A percentile compares a stretch with the other conserved stretches of the same genome.
These are phyloP conservation scores for Liasis olivaceus DNA, from an alignment of 2,797 vertebrate species.

Conservation along the genomic window DNA sequence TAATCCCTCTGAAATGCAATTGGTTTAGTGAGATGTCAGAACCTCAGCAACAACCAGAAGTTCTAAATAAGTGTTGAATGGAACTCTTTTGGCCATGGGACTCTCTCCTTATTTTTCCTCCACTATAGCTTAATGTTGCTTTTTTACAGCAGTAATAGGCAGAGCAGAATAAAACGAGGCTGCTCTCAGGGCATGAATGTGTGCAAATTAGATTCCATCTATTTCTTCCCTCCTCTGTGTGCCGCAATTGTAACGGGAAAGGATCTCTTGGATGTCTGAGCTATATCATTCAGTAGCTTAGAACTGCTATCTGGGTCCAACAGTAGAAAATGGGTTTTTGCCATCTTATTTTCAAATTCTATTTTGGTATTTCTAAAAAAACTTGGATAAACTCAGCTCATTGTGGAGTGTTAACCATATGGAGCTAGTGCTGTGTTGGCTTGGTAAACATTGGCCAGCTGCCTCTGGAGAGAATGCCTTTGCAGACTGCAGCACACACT, in stretches of 20 bases:
- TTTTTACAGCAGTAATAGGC: not conserved
- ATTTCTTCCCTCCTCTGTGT: not conserved
- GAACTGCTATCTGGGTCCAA: not conserved
- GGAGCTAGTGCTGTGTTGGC: not conserved
- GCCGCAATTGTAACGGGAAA: not conserved
- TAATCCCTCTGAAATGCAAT: not conserved
- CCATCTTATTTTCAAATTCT: not conserved
- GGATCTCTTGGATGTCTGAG: not conserved
- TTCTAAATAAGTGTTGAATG: not conserved
- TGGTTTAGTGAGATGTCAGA: not conserved
- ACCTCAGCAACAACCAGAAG: not conserved
- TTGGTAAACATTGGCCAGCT: slow-evolving; percentile 27
- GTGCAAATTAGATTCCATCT: not conserved
- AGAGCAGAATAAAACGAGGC: not conserved
- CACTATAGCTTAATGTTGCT: not conserved
- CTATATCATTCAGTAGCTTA: not conserved
- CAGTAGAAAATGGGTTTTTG: slow-evolving; percentile 19
- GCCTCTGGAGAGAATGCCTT: slow-evolving; percentile 17
- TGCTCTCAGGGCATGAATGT: not conserved
- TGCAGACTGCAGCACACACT: slow-evolving; percentile 12
- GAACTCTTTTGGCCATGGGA: not conserved
- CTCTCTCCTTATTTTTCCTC: not conserved
- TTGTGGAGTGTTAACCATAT: not conserved
- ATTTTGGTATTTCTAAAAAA: slow-evolving; percentile 8
- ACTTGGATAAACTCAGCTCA: not conserved